Conservation (phyloP, 2,797 vertebrate species). For the Chelon auratus region DNA sequence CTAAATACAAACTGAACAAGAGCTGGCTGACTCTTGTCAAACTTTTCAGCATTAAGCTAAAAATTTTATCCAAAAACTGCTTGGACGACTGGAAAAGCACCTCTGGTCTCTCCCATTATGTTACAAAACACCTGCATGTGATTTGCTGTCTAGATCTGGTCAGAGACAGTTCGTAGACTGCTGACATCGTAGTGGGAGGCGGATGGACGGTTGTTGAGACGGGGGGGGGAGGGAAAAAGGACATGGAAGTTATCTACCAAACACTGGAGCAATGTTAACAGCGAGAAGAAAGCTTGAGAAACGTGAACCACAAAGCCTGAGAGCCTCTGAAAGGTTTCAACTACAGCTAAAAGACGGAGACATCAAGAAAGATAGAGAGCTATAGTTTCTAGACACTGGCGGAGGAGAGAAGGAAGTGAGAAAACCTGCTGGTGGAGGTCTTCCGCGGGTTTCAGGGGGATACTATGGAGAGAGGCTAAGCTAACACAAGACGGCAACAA, state of each 20-base stretch:
- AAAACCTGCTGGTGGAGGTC: conserved; percentile 28
- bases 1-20: conserved; percentile 10
- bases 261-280: conserved; percentile 29
- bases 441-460: conserved; percentile 33
- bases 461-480: conserved; percentile 61
- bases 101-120: not conserved
- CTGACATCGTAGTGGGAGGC: conserved; percentile 45
- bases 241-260: conserved; percentile 10
- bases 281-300: conserved; percentile 28
- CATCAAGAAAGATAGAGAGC: conserved; percentile 60
- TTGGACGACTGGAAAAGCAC: conserved; percentile 23
- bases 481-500: conserved; percentile 76
- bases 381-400: conserved; percentile 58
- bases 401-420: conserved; percentile 39
- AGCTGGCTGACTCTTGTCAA: conserved; percentile 10
- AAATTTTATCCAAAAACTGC: conserved; percentile 7
- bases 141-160: conserved; percentile 30
- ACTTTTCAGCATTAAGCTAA: conserved; percentile 1
- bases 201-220: too few relatives aligned
- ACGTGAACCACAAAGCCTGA: conserved; percentile 46
- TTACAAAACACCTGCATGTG: conserved; percentile 31
- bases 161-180: conserved; percentile 28
- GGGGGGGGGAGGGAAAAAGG: accelerated
- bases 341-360: conserved; percentile 67
- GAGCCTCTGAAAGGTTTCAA: conserved; percentile 41